phyloP scores from a whole-genome alignment of 1,140 invertebrate genomes.

The Brachystomella parvula region DNA sequence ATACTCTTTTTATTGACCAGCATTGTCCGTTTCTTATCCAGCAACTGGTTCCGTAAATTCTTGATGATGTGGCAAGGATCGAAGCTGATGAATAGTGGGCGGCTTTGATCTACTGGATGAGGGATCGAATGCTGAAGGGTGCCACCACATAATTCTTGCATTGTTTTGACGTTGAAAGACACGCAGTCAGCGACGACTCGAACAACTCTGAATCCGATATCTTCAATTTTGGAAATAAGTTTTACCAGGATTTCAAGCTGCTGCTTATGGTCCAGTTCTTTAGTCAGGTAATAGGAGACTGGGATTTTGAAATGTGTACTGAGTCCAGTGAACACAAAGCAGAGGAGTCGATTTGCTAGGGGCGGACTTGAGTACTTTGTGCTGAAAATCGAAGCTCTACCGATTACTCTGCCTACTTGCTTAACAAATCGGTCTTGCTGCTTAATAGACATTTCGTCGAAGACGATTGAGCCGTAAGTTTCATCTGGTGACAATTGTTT shows the following conservation, averaged over 20 bases:
- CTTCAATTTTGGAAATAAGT: neutral
- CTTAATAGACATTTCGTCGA: constrained; percentile 42
- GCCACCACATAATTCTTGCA: constrained; percentile 8
- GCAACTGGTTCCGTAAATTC: constrained; percentile 26
- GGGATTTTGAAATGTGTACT: constrained; percentile 40
- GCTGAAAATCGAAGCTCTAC: too few relatives aligned
- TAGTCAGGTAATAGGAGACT: constrained; percentile 36
- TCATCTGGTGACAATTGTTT: too few relatives aligned
- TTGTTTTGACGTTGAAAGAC: constrained; percentile 13
- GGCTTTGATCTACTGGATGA: constrained; percentile 10
- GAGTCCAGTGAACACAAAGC: constrained; percentile 41
- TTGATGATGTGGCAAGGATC: constrained; percentile 34
- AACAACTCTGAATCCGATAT: constrained; percentile 13
- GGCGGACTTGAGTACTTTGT: too few relatives aligned
- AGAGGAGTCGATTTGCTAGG: too few relatives aligned
- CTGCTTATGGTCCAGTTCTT: constrained; percentile 13
- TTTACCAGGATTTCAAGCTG: neutral
- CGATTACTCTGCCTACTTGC: constrained; percentile 33
- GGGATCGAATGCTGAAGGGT: constrained; percentile 14
- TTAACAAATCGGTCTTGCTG: constrained; percentile 37
- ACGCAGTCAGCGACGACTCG: constrained; percentile 20
- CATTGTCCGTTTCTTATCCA: neutral
- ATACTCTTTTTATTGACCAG: neutral
- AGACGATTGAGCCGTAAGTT: constrained; percentile 40
- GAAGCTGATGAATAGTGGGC: constrained; percentile 20